Percentiles rank a stretch among this genome's conserved stretches.
Conservation (phyloP, 1,140 invertebrate genomes). For the Panagrolaimus sp. region DNA sequence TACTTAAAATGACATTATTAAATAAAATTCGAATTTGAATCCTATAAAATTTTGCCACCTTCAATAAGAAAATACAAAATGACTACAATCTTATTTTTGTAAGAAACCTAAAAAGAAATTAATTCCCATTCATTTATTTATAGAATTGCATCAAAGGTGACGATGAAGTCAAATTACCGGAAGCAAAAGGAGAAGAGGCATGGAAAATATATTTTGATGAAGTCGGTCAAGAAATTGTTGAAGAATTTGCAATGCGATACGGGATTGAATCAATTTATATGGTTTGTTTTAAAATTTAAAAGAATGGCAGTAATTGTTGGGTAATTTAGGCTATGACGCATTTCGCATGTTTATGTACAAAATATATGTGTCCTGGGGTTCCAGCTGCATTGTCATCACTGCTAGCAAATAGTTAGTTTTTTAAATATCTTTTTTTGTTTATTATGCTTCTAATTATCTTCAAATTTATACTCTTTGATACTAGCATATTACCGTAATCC, state of each 20-base stretch:
- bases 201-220: conserved; percentile 99
- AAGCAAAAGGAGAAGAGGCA: conserved; percentile 70
- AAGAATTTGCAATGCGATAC: conserved; percentile 99
- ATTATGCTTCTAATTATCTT: no score
- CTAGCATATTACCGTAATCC: not conserved
- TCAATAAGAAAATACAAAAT: no score
- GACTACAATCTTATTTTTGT: not conserved
- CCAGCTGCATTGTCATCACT: conserved; percentile 97
- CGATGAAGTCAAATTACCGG: conserved; percentile 45
- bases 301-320: conserved; percentile 1
- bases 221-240: conserved; percentile 91
- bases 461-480: not conserved
- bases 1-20: no score
- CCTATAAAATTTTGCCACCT: no score
- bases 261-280: conserved; percentile 99
- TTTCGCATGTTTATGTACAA: conserved; percentile 97
- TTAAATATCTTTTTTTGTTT: no score
- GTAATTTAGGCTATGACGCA: conserved; percentile 56
- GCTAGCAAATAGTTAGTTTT: conserved; percentile 70
- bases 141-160: conserved; percentile 35
- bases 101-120: not conserved
- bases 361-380: conserved; percentile 92
- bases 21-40: no score
- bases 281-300: conserved; percentile 66
- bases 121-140: conserved; percentile 17